Evolutionary conservation across 23 tunicate species (phyloP).

Genomic region (Botrylloides violaceus): DNA sequence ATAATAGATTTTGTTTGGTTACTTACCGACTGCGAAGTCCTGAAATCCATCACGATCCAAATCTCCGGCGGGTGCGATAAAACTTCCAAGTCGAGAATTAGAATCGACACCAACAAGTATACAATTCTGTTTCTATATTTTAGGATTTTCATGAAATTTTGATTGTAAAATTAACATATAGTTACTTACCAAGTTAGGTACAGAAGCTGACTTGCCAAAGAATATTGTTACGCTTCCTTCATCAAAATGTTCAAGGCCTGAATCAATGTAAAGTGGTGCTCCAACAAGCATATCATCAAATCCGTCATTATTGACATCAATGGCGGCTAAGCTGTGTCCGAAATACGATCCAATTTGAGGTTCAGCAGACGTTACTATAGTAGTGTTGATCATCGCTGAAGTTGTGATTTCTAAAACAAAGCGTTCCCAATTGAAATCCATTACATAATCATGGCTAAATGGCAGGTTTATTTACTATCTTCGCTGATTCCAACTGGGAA

Average conservation of each 20-base stretch:
- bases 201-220: neutral
- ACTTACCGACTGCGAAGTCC: constrained; percentile 11
- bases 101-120: neutral
- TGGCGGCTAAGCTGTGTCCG: constrained; percentile 7
- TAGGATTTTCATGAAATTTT: too few relatives aligned
- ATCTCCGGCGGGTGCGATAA: constrained; percentile 2
- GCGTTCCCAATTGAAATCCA: too few relatives aligned
- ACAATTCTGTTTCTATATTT: too few relatives aligned
- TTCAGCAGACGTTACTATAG: neutral
- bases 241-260: neutral
- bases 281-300: constrained; percentile 16
- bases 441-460: too few relatives aligned
- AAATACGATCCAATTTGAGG: constrained; percentile 18
- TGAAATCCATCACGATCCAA: constrained; percentile 15
- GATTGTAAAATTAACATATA: too few relatives aligned
- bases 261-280: constrained; percentile 9
- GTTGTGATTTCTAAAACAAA: too few relatives aligned
- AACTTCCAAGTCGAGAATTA: constrained; percentile 1
- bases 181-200: neutral
- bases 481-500: too few relatives aligned
- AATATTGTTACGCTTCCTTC: constrained; percentile 11
- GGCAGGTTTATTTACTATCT: too few relatives aligned
- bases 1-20: neutral
- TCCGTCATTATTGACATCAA: constrained; percentile 1
- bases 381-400: too few relatives aligned